Conservation (phyloP, 2,888 invertebrate species). For the Smittia sp. region DNA sequence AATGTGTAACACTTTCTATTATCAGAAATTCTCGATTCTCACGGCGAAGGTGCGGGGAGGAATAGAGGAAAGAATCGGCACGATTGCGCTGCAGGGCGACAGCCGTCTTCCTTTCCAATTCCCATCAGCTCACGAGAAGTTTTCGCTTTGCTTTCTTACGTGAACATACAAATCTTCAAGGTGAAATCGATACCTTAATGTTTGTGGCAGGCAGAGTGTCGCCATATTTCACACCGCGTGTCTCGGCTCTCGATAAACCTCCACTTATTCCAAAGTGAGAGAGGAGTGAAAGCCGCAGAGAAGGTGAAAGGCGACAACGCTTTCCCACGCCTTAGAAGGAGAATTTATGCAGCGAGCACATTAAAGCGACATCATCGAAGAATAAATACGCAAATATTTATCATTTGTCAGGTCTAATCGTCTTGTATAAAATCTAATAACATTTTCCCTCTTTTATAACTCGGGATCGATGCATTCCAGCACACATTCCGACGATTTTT, state of each 20-base stretch:
- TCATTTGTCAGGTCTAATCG: background rate
- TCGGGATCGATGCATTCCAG: background rate
- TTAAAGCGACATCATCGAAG: background rate
- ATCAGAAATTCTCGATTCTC: background rate
- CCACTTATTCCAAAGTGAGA: background rate
- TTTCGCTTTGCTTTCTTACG: background rate
- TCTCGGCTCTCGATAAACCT: background rate
- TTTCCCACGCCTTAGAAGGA: background rate
- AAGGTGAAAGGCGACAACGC: background rate
- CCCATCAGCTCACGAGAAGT: background rate
- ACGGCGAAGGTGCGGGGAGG: background rate
- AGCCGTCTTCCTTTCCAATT: background rate
- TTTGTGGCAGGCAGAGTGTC: background rate
- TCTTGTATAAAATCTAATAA: background rate
- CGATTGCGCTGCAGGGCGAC: constrained; percentile 21
- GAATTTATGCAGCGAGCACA: background rate
- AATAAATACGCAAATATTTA: background rate
- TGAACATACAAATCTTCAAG: background rate
- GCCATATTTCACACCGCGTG: constrained; percentile 3
- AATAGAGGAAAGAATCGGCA: constrained; percentile 30
- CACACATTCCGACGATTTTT: background rate
- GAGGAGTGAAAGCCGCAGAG: background rate
- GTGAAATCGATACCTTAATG: constrained; percentile 15
- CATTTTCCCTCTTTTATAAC: background rate
- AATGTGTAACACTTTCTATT: background rate